A percentile compares a stretch with the other conserved stretches of the same genome.
Conservation (phyloP, 2,888 invertebrate genomes). For the Parascotia fuliginaria region DNA sequence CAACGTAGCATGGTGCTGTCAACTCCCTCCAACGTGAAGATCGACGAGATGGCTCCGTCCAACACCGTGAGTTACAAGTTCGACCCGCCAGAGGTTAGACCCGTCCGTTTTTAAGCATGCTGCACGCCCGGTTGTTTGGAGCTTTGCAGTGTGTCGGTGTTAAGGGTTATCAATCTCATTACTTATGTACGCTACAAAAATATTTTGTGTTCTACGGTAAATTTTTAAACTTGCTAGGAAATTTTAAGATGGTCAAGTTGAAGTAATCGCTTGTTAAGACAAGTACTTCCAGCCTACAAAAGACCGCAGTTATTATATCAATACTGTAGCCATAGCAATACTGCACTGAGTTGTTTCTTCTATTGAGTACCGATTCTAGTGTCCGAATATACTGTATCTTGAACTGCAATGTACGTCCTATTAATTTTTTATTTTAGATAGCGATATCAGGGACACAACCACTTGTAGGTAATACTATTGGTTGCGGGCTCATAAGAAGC, state of each 20-base stretch:
- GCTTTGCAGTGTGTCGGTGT: conserved; percentile 81
- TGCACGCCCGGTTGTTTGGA: conserved; percentile 73
- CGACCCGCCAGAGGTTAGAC: conserved; percentile 86
- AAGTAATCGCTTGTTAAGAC: too few relatives aligned
- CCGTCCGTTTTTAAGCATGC: conserved; percentile 74
- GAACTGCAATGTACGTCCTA: too few relatives aligned
- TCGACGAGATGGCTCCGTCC: conserved; percentile 89
- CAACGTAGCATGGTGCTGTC: conserved; percentile 88
- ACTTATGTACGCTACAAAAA: conserved; percentile 21
- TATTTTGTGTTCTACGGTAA: not conserved
- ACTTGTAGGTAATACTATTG: too few relatives aligned
- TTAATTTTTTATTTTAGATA: too few relatives aligned
- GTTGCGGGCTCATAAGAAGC: not conserved
- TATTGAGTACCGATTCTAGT: too few relatives aligned
- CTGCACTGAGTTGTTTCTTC: too few relatives aligned
- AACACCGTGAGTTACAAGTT: conserved; percentile 89
- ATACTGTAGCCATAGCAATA: too few relatives aligned
- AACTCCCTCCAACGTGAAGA: conserved; percentile 89
- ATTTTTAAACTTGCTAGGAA: not conserved
- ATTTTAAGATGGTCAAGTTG: not conserved
- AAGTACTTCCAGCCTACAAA: too few relatives aligned
- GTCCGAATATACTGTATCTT: too few relatives aligned
- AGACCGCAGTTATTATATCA: too few relatives aligned
- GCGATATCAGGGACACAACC: too few relatives aligned
- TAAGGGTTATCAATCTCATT: conserved; percentile 68